Base-by-base conservation (phyloP, 53 echinoderm and acorn worm genomes). In the Patiria pectinifera region DNA sequence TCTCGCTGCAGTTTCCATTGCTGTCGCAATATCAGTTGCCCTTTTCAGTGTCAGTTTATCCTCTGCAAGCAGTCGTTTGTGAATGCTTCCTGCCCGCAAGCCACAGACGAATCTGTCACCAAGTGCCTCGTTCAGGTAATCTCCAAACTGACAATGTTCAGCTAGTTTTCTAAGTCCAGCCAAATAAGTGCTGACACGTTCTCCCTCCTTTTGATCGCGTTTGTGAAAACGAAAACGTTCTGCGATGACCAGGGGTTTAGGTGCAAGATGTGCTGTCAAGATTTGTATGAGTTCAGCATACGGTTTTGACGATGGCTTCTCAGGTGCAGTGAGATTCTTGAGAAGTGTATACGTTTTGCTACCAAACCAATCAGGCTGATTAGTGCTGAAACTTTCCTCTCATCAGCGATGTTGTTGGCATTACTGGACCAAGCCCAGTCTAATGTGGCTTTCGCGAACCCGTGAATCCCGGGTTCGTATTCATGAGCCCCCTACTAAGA, bases 361-460 rank as follows among this genome's bases (percentile, higher is more conserved):
- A 13, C 74, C 74, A n/a, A n/a, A n/a, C n/a, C n/a, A 74, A 74
- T 74, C 74, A 74, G 74, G 12, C 60, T 60, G 9, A 60, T 8
- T 11, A 60, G 60, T 60, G n/a, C n/a, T n/a, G n/a, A n/a, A n/a
- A n/a, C n/a, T n/a, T n/a, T n/a, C n/a, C n/a, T n/a, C n/a, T 76
- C 71, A 59, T 91, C 76, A 70, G 21, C 60, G 6, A 95, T 82
- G 46, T 71, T 76, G 69, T 95, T 95, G 7, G n/a, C n/a, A n/a
- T n/a, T n/a, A n/a, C n/a, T n/a, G n/a, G n/a, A n/a, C n/a, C n/a
- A n/a, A n/a, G n/a, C n/a, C n/a, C n/a, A n/a, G n/a, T n/a, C n/a
- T n/a, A n/a, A n/a, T n/a, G n/a, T n/a, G n/a, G n/a, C n/a, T n/a
- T n/a, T n/a, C n/a, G n/a, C n/a, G n/a, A n/a, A n/a, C n/a, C n/a